Evolutionary conservation across 2,797 vertebrate genomes (phyloP), one percentile per base, ranked within the genome.

Genomic region (Eleutherodactylus coqui): DNA sequence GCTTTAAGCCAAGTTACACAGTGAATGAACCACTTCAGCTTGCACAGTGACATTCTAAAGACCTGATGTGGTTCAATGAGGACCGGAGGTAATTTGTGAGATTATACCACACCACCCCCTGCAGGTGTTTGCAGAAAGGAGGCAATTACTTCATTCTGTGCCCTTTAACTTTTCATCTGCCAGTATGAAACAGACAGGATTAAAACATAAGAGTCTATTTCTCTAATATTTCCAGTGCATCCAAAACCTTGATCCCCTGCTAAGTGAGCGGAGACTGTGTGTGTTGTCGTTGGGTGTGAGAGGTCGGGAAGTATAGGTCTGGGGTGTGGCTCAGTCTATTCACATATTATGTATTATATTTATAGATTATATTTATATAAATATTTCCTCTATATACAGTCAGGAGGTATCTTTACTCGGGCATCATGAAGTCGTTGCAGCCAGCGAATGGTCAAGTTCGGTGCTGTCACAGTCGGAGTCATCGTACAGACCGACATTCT

Each of bases 381-480:
- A 94, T 94, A 94, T 93, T 92, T 93, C 70, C 60, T 91, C 89
- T 94, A 90, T 92, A 89, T 90, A 93, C 92, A 93, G 62, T 83
- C 64, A 62, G 0, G 76, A 1, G 79, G 86, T 87, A 84, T 84
- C 55, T 81, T 79, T 87, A 88, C 79, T 73, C 79, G 70, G 88
- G 89, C 93, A 92, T 97, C 94, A 97, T 93, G 95, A 96, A 92
- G 90, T 92, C 7, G 93, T 91, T 76, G 95, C 94, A 78, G 95
- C 96, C 3, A 96, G 93, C 88, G 96, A 95, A 88, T 96, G 95
- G 90, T 97, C 96, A 90, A 97, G 89, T 90, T 97, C 96, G 5
- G 95, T 92, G 34, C 96, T 96, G 94, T 97, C 97, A 75, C 96
- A 97, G 94, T 97, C 97, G 0, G 96, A 98, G 92, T 97, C 97